Conservation (phyloP, 2,797 vertebrate genomes). For the Lutjanus argentimaculatus region DNA sequence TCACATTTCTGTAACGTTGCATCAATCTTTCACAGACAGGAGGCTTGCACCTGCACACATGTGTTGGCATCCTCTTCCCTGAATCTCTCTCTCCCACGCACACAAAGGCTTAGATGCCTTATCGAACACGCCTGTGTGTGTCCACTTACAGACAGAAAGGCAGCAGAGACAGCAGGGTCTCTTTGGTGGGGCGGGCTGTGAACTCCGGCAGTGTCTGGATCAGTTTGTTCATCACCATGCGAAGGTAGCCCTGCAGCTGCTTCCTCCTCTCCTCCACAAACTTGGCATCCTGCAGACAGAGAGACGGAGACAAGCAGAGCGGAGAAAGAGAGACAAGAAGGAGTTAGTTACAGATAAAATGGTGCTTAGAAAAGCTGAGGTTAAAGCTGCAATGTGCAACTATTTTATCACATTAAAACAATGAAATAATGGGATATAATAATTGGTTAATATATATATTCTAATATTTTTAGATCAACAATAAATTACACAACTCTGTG, state of each 20-base stretch:
- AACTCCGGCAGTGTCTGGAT: slow-evolving; percentile 96
- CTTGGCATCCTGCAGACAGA: slow-evolving; percentile 91
- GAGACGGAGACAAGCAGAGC: neutral
- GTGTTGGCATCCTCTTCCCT: slow-evolving; percentile 6
- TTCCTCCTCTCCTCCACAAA: slow-evolving; percentile 98
- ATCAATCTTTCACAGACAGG: slow-evolving; percentile 20
- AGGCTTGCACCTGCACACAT: neutral
- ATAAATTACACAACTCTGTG: neutral
- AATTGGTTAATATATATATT: no score
- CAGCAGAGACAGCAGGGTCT: slow-evolving; percentile 92
- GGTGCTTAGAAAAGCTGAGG: neutral
- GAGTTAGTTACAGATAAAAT: neutral
- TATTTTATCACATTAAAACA: neutral
- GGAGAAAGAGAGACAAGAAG: neutral
- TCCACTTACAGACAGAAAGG: slow-evolving; percentile 96
- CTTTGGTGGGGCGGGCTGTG: slow-evolving; percentile 92
- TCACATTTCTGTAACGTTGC: neutral
- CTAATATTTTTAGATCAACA: neutral
- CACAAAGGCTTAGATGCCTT: neutral
- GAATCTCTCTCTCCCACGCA: slow-evolving; percentile 7
- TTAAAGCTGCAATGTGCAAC: slow-evolving; percentile 22
- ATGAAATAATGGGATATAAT: neutral
- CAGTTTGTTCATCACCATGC: slow-evolving; percentile 97
- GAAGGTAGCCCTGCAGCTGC: slow-evolving; percentile 96
- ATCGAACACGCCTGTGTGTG: slow-evolving; percentile 11